phyloP scores from a whole-genome alignment of 2,888 invertebrate species.

The Parnassius apollo region DNA sequence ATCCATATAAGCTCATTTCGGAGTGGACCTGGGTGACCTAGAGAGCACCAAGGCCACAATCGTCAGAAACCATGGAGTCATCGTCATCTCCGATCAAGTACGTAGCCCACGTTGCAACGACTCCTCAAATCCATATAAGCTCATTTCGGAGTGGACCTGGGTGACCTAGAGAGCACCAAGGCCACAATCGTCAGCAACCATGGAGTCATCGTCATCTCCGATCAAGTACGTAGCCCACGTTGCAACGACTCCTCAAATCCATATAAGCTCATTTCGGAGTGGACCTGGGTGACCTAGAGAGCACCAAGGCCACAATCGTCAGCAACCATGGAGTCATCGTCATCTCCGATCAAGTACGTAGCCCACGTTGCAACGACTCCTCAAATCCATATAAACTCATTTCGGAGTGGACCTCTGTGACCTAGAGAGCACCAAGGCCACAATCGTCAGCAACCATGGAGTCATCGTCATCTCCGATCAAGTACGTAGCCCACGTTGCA shows the following conservation, averaged over 20 bases:
- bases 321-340: slow-evolving; percentile 90
- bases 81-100: slow-evolving; percentile 88
- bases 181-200: not conserved
- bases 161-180: not conserved
- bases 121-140: too few species aligned
- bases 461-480: slow-evolving; percentile 76
- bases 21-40: slow-evolving; percentile 92
- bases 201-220: slow-evolving; percentile 60
- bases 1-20: too few species aligned
- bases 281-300: slow-evolving; percentile 90
- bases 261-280: slow-evolving; percentile 73
- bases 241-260: not conserved
- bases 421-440: not conserved
- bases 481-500: slow-evolving; percentile 54
- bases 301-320: slow-evolving; percentile 88
- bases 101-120: not conserved
- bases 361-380: not conserved
- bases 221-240: slow-evolving; percentile 73
- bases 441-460: not conserved
- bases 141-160: slow-evolving; percentile 86
- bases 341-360: slow-evolving; percentile 84
- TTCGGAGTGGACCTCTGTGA: slow-evolving; percentile 86
- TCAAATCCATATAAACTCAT: too few species aligned
- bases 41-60: slow-evolving; percentile 90
- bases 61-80: slow-evolving; percentile 88